These are phyloP conservation scores for Bufotes viridis DNA, from an alignment of 2,797 vertebrate genomes.

Conservation along the genomic window DNA sequence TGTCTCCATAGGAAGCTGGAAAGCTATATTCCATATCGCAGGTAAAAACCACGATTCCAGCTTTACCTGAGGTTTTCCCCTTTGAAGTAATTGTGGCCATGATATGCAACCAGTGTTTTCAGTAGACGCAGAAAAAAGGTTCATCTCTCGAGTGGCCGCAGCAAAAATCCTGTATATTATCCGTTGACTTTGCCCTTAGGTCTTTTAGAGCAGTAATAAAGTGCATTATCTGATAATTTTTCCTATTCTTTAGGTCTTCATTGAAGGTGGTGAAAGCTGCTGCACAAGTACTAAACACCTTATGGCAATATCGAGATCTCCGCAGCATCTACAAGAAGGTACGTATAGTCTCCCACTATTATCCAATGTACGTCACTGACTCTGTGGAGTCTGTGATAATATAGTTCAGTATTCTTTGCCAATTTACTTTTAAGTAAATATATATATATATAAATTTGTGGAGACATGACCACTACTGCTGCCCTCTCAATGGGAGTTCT, in stretches of 20 bases:
- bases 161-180: not conserved
- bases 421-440: too few relatives aligned
- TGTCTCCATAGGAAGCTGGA: too few relatives aligned
- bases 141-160: not conserved
- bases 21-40: too few relatives aligned
- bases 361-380: too few relatives aligned
- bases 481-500: too few relatives aligned
- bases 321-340: constrained; percentile 99
- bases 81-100: not conserved
- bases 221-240: not conserved
- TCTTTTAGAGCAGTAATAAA: not conserved
- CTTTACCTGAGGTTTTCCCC: too few relatives aligned
- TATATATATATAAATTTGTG: too few relatives aligned
- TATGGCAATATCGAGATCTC: constrained; percentile 97
- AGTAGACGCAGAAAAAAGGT: not conserved
- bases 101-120: not conserved
- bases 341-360: constrained; percentile 45
- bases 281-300: constrained; percentile 94
- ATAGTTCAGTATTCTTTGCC: too few relatives aligned
- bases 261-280: constrained; percentile 97
- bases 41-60: too few relatives aligned
- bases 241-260: constrained; percentile 80
- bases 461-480: too few relatives aligned
- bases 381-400: too few relatives aligned
- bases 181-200: too few relatives aligned